Base-by-base conservation (phyloP, 2,797 vertebrate species). In the Pseudomugil tenellus region DNA sequence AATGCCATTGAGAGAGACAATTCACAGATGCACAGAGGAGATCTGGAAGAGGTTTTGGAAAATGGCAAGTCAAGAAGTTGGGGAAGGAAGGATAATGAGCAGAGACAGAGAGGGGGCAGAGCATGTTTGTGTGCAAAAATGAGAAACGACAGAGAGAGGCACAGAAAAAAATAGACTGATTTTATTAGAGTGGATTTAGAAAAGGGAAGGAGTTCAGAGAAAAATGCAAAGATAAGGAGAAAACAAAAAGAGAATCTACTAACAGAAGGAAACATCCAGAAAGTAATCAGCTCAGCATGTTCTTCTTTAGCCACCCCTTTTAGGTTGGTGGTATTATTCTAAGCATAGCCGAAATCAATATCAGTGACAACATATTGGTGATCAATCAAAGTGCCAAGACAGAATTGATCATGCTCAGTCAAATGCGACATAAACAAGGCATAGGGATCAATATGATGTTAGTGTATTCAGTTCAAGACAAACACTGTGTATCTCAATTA, bases 371-470 rank as follows among this genome's bases (percentile, higher is more conserved):
- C 74, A 58, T 87, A 92, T 92, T 81, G 91, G 91, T 91, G 92
- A 94, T 94, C 92, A 92, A 92, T 94, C 92, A 92, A 88, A 88
- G 84, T 89, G 89, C 80, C 89, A 84, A 84, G 89, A 81, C 88
- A 69, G 74, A 83, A 94, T 93, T 92, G 94, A 93, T 93, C 89
- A 87, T 52, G 85, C 86, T 93, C 91, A 87, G 87, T 93, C 92
- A 93, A 87, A 92, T 93, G 90, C 92, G 93, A 92, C 93, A 91
- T 88, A 90, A 94, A 93, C 91, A 92, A 93, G 91, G 90, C 72
- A 76, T 41, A 3, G 14, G 58, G 57, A 79, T 92, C 92, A 57
- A 92, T 92, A 59, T 19, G 60, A 81, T 70, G 83, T 86, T 80
- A 79, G 79, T 81, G 86, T 70, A 74, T 87, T 88, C 83, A 72